phyloP scores from a whole-genome alignment of 1,140 invertebrate species.

The Cecropterus lyciades region DNA sequence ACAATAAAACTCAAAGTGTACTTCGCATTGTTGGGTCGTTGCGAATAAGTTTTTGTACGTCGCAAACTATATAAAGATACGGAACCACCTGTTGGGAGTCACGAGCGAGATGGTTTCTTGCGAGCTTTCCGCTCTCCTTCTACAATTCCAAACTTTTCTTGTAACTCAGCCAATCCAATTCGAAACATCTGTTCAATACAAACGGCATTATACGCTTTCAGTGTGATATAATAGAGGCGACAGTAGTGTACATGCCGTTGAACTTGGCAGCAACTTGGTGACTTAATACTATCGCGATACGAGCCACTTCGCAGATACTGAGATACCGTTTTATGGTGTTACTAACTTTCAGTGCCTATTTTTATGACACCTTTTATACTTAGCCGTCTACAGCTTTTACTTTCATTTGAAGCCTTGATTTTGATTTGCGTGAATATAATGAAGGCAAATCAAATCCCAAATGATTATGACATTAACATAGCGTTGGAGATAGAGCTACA shows the following conservation, averaged over 20 bases:
- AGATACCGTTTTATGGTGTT: conserved; percentile 29
- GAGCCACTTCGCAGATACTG: conserved; percentile 23
- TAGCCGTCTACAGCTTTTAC: background rate
- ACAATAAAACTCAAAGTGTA: background rate
- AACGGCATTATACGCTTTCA: conserved; percentile 22
- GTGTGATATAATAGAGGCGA: conserved; percentile 11
- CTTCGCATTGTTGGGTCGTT: background rate
- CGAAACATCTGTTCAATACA: conserved; percentile 34
- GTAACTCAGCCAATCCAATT: conserved; percentile 42
- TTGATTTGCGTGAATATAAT: too few species aligned
- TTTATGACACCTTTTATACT: conserved; percentile 13
- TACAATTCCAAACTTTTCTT: conserved; percentile 46
- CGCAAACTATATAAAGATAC: conserved; percentile 39
- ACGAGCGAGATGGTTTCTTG: conserved; percentile 37
- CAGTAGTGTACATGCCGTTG: conserved; percentile 18
- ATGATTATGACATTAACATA: too few species aligned
- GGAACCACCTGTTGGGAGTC: conserved; percentile 48
- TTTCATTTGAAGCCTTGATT: background rate
- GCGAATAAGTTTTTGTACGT: conserved; percentile 2
- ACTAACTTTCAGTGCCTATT: conserved; percentile 5
- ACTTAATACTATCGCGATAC: conserved; percentile 27
- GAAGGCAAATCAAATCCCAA: too few species aligned
- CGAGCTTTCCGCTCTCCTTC: conserved; percentile 37
- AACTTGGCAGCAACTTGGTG: conserved; percentile 25
- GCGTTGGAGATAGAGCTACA: too few species aligned